A percentile compares a stretch with the other conserved stretches of the same genome.
These are phyloP conservation scores for Nebria brevicollis DNA, from an alignment of 2,888 invertebrate genomes.

Conservation along the genomic window DNA sequence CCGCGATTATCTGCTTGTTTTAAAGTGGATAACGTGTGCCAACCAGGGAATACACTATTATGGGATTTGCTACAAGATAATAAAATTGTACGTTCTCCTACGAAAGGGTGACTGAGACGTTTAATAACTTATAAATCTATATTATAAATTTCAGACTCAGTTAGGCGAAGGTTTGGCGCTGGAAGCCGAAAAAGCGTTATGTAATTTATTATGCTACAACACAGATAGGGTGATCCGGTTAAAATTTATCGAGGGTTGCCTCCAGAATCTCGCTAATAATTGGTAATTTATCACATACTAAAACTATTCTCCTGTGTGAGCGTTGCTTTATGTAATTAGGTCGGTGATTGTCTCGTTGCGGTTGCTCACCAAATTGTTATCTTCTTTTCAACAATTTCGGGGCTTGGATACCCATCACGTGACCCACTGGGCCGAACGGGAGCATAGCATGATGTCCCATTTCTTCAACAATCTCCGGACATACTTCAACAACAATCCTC, in stretches of 20 bases:
- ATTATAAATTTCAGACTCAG: conserved; percentile 77
- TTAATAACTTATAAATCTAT: conserved; percentile 43
- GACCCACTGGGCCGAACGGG: conserved; percentile 93
- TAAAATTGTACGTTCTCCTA: conserved; percentile 74
- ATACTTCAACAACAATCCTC: conserved; percentile 68
- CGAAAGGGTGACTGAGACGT: neutral
- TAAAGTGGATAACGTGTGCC: conserved; percentile 76
- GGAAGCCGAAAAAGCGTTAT: conserved; percentile 94
- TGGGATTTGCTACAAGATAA: conserved; percentile 96
- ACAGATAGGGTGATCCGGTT: conserved; percentile 89
- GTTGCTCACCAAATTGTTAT: conserved; percentile 87
- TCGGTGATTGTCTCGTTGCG: conserved; percentile 91
- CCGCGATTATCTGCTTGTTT: conserved; percentile 61
- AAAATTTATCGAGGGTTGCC: conserved; percentile 94
- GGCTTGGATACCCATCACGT: conserved; percentile 88
- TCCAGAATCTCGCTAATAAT: conserved; percentile 88
- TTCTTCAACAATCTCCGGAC: conserved; percentile 89
- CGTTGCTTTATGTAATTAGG: conserved; percentile 59
- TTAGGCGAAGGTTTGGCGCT: conserved; percentile 89
- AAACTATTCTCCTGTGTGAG: neutral
- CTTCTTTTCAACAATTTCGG: conserved; percentile 90
- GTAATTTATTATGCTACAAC: conserved; percentile 88
- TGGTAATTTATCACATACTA: conserved; percentile 64
- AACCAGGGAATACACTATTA: conserved; percentile 89
- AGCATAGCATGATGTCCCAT: conserved; percentile 91